Percentiles rank a stretch among this genome's conserved stretches.
Evolutionary conservation across 2,113 vertebrate genomes (phyloP).

Genomic region (Genyomyrus donnyi): DNA sequence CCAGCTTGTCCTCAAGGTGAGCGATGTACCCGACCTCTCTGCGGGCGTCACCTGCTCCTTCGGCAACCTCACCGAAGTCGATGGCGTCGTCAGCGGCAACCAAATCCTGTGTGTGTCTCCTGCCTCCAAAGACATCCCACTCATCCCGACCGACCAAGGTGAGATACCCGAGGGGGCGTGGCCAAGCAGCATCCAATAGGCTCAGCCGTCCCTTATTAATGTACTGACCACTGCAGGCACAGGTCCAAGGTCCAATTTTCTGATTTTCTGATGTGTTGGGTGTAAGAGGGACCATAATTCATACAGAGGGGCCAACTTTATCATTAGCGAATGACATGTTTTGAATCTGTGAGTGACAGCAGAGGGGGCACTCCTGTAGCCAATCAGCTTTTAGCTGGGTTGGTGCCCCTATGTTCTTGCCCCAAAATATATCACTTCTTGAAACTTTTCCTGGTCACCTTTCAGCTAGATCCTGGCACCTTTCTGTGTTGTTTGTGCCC

Average conservation of each 20-base stretch:
- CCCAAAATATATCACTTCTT: neutral
- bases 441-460: neutral
- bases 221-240: neutral
- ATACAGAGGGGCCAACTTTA: neutral
- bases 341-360: neutral
- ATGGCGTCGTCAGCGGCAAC: conserved; percentile 81
- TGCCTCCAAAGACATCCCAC: conserved; percentile 79
- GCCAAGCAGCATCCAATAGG: neutral
- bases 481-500: neutral
- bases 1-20: conserved; percentile 85
- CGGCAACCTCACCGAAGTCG: conserved; percentile 88
- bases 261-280: neutral
- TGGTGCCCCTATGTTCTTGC: neutral
- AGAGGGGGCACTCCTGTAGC: neutral
- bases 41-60: conserved; percentile 84
- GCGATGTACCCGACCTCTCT: conserved; percentile 81
- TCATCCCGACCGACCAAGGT: conserved; percentile 90
- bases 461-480: neutral
- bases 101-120: conserved; percentile 83
- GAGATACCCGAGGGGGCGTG: conserved; percentile 18
- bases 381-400: neutral
- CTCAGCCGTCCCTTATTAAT: neutral
- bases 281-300: neutral
- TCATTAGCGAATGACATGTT: neutral
- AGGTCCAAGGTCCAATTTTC: neutral